Percentiles rank a stretch among this genome's conserved stretches.
These are phyloP conservation scores for Anser brachyrhynchus DNA, from an alignment of 2,113 vertebrate species.

Conservation along the genomic window DNA sequence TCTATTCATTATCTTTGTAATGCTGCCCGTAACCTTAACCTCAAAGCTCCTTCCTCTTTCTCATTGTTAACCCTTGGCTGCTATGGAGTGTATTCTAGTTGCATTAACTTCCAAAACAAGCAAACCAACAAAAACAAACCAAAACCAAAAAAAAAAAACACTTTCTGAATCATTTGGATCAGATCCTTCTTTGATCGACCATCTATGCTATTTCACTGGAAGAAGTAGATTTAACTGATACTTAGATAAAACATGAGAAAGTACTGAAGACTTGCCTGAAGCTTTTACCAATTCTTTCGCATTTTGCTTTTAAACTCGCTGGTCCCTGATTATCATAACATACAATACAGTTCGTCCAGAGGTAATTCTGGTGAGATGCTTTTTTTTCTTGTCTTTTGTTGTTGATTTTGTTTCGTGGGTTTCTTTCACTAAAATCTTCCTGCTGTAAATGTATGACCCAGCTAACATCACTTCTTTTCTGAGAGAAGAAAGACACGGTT, in stretches of 20 bases:
- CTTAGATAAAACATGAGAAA: background rate
- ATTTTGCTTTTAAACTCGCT: background rate
- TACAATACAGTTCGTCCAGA: background rate
- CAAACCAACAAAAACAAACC: background rate
- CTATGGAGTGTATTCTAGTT: background rate
- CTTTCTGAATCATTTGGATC: background rate
- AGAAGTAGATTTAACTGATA: background rate
- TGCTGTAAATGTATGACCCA: background rate
- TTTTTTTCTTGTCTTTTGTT: background rate
- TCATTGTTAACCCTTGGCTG: background rate
- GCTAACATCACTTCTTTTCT: background rate
- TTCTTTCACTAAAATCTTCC: background rate
- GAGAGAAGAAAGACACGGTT: background rate
- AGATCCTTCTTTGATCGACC: background rate
- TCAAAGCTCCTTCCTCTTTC: background rate
- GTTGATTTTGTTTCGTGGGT: background rate
- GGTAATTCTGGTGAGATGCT: background rate
- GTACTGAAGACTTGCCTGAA: background rate
- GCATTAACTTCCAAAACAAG: background rate
- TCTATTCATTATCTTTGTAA: constrained; percentile 14
- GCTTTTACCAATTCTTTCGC: background rate
- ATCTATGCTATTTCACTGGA: background rate
- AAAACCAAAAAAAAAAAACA: background rate
- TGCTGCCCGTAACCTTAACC: constrained; percentile 42
- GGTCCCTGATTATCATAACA: background rate